These are phyloP conservation scores for Pyrocoelia pectoralis DNA, from an alignment of 2,888 invertebrate species.

Conservation along the genomic window DNA sequence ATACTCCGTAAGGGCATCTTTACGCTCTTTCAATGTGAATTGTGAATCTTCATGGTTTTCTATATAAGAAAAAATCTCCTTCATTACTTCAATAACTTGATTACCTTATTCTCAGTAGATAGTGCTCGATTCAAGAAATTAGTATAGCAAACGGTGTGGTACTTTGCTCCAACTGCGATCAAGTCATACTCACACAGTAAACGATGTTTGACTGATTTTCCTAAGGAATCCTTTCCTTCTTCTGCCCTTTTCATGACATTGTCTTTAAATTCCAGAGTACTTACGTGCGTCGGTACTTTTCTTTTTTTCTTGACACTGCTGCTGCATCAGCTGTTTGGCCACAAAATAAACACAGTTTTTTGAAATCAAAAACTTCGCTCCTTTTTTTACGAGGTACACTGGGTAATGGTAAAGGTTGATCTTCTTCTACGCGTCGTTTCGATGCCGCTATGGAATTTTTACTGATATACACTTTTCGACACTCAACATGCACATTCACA, in stretches of 20 bases:
- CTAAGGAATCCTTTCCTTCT: conserved; percentile 49
- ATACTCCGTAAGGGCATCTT: too few relatives aligned
- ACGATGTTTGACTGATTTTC: conserved; percentile 47
- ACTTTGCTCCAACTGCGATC: too few relatives aligned
- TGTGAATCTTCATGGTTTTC: neutral
- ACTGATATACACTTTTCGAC: conserved; percentile 31
- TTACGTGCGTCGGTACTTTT: conserved; percentile 49
- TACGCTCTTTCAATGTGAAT: too few relatives aligned
- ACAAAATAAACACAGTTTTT: conserved; percentile 51
- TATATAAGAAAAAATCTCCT: neutral
- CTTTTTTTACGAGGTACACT: conserved; percentile 17
- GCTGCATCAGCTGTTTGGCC: conserved; percentile 37
- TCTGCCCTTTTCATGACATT: conserved; percentile 51
- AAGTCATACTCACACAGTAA: conserved; percentile 36
- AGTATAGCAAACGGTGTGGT: conserved; percentile 52
- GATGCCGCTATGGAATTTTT: conserved; percentile 33
- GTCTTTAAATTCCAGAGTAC: conserved; percentile 50
- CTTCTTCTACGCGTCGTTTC: conserved; percentile 32
- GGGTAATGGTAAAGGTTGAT: conserved; percentile 23
- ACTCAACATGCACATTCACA: conserved; percentile 38
- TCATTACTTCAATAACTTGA: neutral
- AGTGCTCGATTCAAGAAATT: conserved; percentile 49
- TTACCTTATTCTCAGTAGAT: conserved; percentile 45
- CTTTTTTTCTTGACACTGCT: conserved; percentile 40
- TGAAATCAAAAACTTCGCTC: conserved; percentile 42